Evolutionary conservation across 2,113 vertebrate species (phyloP), one percentile per base, ranked within the genome.

Genomic region (Amblyornis subalaris): DNA sequence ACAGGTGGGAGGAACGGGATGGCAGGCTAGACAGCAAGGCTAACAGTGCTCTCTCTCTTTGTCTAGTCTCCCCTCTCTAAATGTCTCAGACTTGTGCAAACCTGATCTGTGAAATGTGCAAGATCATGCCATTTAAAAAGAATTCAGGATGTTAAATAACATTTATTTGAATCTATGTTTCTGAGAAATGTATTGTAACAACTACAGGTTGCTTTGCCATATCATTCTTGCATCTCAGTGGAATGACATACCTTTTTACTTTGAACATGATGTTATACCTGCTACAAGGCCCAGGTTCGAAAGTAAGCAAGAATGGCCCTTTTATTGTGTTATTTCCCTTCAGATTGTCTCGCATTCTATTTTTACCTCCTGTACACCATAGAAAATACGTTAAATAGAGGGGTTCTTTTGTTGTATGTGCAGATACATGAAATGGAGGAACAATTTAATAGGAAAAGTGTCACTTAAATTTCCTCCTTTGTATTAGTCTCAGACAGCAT

Each of bases 1-100:
- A 22, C 0, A 0, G 7, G 20, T 42, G 18, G 24, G 10, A 81
- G 23, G 74, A 89, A 70, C 1, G 1, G 4, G 12, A 45, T 42
- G 22, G 14, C 8, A 65, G 35, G 22, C 12, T 45, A 53, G 8
- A 50, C 19, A 33, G 6, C 13, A 38, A 89, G 24, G 47, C 13
- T 80, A 48, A 57, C 16, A 55, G 5, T 21, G 5, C 17, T 54
- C 10, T 73, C 8, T 73, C 8, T 38, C 17, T 12, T 75, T 54
- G 5, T 61, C 67, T 58, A 69, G 22, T 61, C 4, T 77, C 5
- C 2, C 11, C 6, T 12, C 4, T 57, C 4, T 19, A 25, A 65
- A 20, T 55, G 36, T 35, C 26, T 73, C 58, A 60, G 50, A 48
- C 16, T 76, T 35, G 3, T 38, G 14, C 24, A 78, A 81, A 78